Percentiles rank a stretch among this genome's conserved stretches.
Evolutionary conservation across 2,888 invertebrate genomes (phyloP).

Genomic region (Lithophane leautieri): DNA sequence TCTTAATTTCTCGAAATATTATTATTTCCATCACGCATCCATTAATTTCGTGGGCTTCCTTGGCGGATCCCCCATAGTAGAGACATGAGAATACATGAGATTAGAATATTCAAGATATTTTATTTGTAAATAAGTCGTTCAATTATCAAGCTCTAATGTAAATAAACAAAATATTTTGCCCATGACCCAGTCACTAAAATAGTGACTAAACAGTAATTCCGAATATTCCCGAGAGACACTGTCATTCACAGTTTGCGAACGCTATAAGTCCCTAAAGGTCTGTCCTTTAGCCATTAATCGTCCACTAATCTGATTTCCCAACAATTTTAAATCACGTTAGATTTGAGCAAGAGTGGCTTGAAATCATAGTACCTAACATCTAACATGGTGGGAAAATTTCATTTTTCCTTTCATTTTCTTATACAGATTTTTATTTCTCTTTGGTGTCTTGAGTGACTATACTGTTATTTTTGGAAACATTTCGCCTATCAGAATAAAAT

Average conservation of each 20-base stretch:
- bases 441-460: neutral
- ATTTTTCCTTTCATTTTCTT: neutral
- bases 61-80: too few species aligned
- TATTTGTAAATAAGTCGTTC: neutral
- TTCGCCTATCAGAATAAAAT: neutral
- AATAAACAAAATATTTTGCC: conserved; percentile 5
- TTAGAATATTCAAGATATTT: neutral
- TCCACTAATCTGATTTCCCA: conserved; percentile 1
- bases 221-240: neutral
- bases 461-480: too few species aligned
- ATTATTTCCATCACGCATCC: too few species aligned
- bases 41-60: too few species aligned
- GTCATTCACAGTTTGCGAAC: conserved; percentile 15
- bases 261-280: conserved; percentile 16
- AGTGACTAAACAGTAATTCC: conserved; percentile 8
- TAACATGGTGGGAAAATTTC: neutral
- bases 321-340: neutral
- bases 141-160: neutral
- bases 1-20: too few species aligned
- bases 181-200: conserved; percentile 24
- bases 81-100: too few species aligned
- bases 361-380: neutral
- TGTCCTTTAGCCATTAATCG: conserved; percentile 20
- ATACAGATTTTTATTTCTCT: neutral
- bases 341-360: neutral